Conservation (phyloP, 1,140 invertebrate species). For the Bombus pyrosoma region DNA sequence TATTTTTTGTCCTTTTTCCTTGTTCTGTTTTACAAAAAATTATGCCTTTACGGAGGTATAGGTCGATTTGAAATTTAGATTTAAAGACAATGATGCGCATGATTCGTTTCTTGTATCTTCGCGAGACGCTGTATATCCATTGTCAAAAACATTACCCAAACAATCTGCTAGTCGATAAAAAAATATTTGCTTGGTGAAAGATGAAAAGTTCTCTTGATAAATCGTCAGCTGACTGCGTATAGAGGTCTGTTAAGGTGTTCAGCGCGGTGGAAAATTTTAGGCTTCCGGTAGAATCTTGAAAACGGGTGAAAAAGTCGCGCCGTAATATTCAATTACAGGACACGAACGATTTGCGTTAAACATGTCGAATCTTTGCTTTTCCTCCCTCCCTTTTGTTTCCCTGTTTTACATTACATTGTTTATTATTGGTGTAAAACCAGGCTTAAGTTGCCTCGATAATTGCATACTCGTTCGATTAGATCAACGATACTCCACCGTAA, state of each 20-base stretch:
- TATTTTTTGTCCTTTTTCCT: too few relatives aligned
- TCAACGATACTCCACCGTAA: too few relatives aligned
- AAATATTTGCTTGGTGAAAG: background rate
- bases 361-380: too few relatives aligned
- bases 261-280: background rate
- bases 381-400: background rate
- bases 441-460: background rate
- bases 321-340: background rate
- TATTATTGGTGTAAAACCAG: background rate
- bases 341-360: background rate
- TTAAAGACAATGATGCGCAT: too few relatives aligned
- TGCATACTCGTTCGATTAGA: too few relatives aligned
- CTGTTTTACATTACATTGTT: too few relatives aligned
- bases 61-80: too few relatives aligned
- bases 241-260: background rate
- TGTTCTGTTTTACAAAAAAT: too few relatives aligned
- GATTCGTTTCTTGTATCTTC: too few relatives aligned
- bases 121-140: fast-evolving
- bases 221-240: background rate
- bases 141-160: background rate
- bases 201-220: background rate
- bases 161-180: too few relatives aligned
- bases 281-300: constrained; percentile 8
- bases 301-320: background rate
- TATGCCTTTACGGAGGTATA: background rate